Evolutionary conservation across 2,888 invertebrate genomes (phyloP).

Genomic region (Andricus quercusramuli): DNA sequence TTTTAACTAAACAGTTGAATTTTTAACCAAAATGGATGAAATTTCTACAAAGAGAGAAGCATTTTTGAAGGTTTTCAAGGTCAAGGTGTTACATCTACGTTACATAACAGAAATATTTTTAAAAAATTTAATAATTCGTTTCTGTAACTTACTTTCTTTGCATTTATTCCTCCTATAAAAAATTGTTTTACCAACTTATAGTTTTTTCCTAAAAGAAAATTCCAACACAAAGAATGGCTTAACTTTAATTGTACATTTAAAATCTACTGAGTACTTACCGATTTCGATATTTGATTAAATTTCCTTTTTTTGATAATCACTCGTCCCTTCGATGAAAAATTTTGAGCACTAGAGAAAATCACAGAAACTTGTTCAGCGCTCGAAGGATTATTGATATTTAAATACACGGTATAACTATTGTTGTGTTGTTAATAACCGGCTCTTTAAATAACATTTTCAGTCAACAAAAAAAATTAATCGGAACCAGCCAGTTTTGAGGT

Average conservation of each 20-base stretch:
- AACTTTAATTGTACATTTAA: not conserved
- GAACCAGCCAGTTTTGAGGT: not conserved
- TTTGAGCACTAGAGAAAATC: not conserved
- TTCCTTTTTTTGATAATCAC: not conserved
- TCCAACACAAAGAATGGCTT: not conserved
- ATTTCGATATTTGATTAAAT: not conserved
- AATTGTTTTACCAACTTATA: no score
- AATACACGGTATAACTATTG: not conserved
- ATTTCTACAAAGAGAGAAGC: no score
- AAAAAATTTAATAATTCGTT: no score
- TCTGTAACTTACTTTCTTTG: no score
- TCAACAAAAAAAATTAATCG: not conserved
- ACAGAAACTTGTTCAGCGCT: not conserved
- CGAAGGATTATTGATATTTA: not conserved
- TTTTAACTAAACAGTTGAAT: no score
- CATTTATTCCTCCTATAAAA: no score
- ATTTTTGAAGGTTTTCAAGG: no score
- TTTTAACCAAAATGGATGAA: no score
- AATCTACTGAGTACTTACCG: not conserved
- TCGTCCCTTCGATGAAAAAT: not conserved
- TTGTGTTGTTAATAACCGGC: not conserved
- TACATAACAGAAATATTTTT: not conserved
- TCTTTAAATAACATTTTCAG: not conserved
- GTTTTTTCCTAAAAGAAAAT: not conserved
- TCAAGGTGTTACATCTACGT: not conserved